Percentiles rank a stretch among this genome's conserved stretches.
These are phyloP conservation scores for Brachionus plicatilis DNA, from an alignment of 1,140 invertebrate genomes.

Conservation along the genomic window DNA sequence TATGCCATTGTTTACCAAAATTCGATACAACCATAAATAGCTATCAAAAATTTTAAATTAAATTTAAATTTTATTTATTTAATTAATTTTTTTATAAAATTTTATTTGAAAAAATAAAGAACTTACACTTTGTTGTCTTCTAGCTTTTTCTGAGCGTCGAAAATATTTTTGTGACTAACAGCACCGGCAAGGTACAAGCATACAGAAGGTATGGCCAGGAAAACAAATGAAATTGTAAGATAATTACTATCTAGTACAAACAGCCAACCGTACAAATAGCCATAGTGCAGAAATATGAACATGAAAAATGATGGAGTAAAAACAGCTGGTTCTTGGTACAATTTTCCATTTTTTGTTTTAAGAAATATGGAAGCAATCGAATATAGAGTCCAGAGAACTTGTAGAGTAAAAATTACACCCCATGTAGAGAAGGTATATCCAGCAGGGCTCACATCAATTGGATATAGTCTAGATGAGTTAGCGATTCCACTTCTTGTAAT, in stretches of 20 bases:
- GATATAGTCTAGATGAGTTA: not conserved
- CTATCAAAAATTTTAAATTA: not conserved
- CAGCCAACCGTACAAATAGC: conserved; percentile 45
- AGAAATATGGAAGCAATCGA: conserved; percentile 45
- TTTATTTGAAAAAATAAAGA: not conserved
- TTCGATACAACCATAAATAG: conserved; percentile 47
- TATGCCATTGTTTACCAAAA: conserved; percentile 51
- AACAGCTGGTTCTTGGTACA: conserved; percentile 43
- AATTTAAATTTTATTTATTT: too few relatives aligned
- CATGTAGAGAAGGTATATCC: conserved; percentile 49
- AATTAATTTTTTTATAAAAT: too few relatives aligned
- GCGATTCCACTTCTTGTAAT: not conserved
- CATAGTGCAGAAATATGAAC: conserved; percentile 43
- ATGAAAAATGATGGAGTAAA: conserved; percentile 44
- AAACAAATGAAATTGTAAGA: conserved; percentile 43
- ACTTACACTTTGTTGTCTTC: not conserved
- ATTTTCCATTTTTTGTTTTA: conserved; percentile 42
- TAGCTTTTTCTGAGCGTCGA: not conserved
- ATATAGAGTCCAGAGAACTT: conserved; percentile 47
- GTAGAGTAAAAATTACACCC: conserved; percentile 49
- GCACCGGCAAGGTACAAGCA: conserved; percentile 41
- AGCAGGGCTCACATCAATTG: conserved; percentile 45
- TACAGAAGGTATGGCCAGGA: not conserved
- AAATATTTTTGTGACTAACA: not conserved
- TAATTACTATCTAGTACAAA: not conserved